Percentiles rank a stretch among this genome's conserved stretches.
Conservation (phyloP, 1,140 invertebrate species). For the Nylanderia fulva region DNA sequence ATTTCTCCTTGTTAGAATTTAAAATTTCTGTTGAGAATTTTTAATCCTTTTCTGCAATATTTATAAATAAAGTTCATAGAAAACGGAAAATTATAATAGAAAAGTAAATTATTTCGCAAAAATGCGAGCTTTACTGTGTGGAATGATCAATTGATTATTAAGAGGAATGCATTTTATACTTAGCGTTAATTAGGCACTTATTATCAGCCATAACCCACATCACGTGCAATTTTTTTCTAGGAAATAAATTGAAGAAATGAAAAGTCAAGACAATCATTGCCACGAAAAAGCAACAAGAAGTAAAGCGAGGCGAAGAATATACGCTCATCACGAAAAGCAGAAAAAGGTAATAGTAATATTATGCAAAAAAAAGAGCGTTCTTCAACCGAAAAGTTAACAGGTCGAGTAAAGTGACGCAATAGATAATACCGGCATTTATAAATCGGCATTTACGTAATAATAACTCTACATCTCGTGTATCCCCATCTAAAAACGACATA, state of each 20-base stretch:
- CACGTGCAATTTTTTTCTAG: background rate
- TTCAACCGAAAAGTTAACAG: background rate
- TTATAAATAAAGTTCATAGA: background rate
- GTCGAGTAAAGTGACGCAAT: constrained; percentile 18
- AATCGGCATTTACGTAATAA: background rate
- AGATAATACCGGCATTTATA: constrained; percentile 5
- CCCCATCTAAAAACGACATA: too few species aligned
- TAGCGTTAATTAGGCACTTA: constrained; percentile 39
- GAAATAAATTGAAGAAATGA: constrained; percentile 2
- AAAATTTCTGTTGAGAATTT: too few species aligned
- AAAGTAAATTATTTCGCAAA: constrained; percentile 1
- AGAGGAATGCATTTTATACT: constrained; percentile 14
- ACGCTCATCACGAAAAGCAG: background rate
- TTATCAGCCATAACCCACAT: constrained; percentile 12
- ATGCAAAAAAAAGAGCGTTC: constrained; percentile 19
- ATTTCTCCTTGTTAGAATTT: background rate
- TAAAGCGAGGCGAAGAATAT: constrained; percentile 17
- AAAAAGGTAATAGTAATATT: constrained; percentile 31
- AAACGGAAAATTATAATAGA: background rate
- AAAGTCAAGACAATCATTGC: background rate
- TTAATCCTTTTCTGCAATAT: too few species aligned
- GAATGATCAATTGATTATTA: constrained; percentile 27
- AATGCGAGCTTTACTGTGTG: background rate
- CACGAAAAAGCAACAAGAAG: background rate
- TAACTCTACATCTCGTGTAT: constrained; percentile 27